These are phyloP conservation scores for Campoplex nolae DNA, from an alignment of 2,888 invertebrate genomes.

Conservation along the genomic window DNA sequence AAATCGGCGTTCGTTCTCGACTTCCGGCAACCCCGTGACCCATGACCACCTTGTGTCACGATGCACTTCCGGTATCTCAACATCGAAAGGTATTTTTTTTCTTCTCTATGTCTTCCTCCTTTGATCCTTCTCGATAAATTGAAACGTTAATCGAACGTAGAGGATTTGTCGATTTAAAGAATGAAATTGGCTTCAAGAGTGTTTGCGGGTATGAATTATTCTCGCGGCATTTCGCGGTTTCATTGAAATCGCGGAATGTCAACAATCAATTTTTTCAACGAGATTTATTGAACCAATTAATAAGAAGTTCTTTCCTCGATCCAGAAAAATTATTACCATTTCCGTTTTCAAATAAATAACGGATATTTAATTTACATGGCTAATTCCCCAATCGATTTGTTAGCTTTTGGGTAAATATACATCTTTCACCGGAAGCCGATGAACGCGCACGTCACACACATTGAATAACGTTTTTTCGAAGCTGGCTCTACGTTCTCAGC, in stretches of 20 bases:
- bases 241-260: background rate
- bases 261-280: background rate
- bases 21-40: conserved; percentile 69
- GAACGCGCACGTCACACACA: conserved; percentile 40
- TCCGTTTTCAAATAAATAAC: background rate
- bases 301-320: background rate
- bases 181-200: background rate
- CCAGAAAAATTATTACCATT: background rate
- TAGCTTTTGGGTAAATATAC: background rate
- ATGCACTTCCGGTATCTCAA: conserved; percentile 61
- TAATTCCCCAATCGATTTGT: background rate
- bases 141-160: background rate
- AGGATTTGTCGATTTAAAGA: background rate
- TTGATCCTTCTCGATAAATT: conserved; percentile 24
- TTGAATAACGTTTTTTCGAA: conserved; percentile 49
- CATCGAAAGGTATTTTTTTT: background rate
- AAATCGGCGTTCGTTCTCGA: conserved; percentile 59
- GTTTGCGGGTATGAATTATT: background rate
- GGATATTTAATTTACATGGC: background rate
- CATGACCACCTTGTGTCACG: conserved; percentile 64
- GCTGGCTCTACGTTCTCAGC: conserved; percentile 42
- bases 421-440: conserved; percentile 55
- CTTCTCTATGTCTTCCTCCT: conserved; percentile 9
- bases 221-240: background rate
- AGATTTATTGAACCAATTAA: background rate